A percentile compares a stretch with the other conserved stretches of the same genome.
phyloP scores from a whole-genome alignment of 2,797 vertebrate genomes.

The Atherinosoma microstoma region DNA sequence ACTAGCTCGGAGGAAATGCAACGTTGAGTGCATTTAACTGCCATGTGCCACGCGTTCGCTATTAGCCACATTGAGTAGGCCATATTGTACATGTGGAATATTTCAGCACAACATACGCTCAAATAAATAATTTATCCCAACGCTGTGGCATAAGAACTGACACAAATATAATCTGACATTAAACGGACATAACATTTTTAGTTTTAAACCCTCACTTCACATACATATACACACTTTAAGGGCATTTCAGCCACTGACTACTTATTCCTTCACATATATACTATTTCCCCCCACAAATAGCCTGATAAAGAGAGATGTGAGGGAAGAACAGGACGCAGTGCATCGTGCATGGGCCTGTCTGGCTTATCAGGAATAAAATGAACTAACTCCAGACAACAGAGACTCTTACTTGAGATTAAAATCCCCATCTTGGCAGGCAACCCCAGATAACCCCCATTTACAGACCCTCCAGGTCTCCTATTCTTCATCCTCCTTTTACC shows the following conservation, averaged over 20 bases:
- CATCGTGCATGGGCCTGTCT: slow-evolving; percentile 14
- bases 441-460: slow-evolving; percentile 58
- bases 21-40: slow-evolving; percentile 1
- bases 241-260: not conserved
- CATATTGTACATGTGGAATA: not conserved
- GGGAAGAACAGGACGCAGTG: slow-evolving; percentile 27
- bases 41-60: not conserved
- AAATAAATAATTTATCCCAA: slow-evolving; percentile 42
- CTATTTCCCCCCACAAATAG: not conserved
- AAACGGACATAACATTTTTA: not conserved
- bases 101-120: slow-evolving; percentile 25
- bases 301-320: slow-evolving; percentile 10
- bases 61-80: slow-evolving; percentile 19
- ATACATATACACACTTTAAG: not conserved
- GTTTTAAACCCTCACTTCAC: not conserved
- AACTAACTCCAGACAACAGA: slow-evolving; percentile 48
- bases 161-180: slow-evolving; percentile 20
- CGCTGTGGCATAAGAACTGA: slow-evolving; percentile 25
- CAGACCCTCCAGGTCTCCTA: slow-evolving; percentile 28
- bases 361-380: slow-evolving; percentile 17
- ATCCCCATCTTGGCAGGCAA: slow-evolving; percentile 41
- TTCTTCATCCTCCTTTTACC: slow-evolving; percentile 3
- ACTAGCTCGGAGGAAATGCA: slow-evolving; percentile 4
- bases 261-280: not conserved
- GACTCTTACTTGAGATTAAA: slow-evolving; percentile 28